Conservation (phyloP, 2,888 invertebrate genomes). For the Mantis religiosa region DNA sequence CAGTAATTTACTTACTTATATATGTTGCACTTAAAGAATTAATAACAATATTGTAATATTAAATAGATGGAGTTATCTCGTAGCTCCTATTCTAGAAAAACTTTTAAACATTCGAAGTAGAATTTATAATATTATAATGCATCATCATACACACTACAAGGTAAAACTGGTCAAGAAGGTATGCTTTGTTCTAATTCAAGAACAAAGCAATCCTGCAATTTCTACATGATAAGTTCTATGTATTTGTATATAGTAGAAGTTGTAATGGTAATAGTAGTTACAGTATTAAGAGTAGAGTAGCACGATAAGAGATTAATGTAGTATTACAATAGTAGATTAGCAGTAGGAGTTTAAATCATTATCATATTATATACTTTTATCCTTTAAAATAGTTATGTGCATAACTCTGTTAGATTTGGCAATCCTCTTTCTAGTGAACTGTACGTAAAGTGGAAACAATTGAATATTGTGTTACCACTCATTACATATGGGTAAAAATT, state of each 20-base stretch:
- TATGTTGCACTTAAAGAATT: constrained; percentile 15
- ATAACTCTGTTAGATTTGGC: constrained; percentile 3
- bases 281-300: neutral
- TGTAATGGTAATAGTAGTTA: neutral
- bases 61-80: neutral
- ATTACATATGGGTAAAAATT: constrained; percentile 19
- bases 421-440: constrained; percentile 14
- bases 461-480: constrained; percentile 7
- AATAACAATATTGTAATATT: constrained; percentile 10
- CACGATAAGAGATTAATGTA: neutral
- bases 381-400: constrained; percentile 15
- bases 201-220: neutral
- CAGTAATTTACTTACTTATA: neutral
- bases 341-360: neutral
- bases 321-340: neutral
- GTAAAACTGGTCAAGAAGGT: neutral
- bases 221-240: constrained; percentile 5
- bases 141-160: neutral
- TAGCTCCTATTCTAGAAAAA: constrained; percentile 10
- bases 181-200: neutral
- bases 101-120: neutral
- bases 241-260: neutral
- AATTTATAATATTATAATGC: neutral
- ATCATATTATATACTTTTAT: neutral
- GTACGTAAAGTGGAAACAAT: constrained; percentile 8